Conservation (phyloP, 1,140 invertebrate genomes). For the Drosophila aff. region DNA sequence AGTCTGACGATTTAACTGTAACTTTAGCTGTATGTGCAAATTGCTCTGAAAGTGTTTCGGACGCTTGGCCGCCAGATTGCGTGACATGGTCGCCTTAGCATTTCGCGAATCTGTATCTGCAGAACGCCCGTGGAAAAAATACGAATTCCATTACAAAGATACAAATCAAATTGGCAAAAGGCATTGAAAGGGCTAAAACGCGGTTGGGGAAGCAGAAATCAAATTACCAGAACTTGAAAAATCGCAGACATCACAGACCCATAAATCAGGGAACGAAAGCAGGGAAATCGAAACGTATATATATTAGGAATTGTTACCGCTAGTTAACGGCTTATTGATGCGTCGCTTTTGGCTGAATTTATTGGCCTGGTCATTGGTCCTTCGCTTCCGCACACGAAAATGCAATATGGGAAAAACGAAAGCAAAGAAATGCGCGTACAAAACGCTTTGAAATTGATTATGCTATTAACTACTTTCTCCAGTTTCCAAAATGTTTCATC, state of each 20-base stretch:
- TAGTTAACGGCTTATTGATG: constrained; percentile 81
- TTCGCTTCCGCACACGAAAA: constrained; percentile 25
- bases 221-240: constrained; percentile 76
- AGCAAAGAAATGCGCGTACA: constrained; percentile 10
- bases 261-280: constrained; percentile 61
- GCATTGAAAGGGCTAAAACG: constrained; percentile 29
- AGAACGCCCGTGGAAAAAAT: constrained; percentile 41
- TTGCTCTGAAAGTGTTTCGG: not conserved
- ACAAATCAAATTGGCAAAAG: constrained; percentile 73
- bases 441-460: constrained; percentile 33
- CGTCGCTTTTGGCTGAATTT: constrained; percentile 73
- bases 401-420: constrained; percentile 43
- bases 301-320: constrained; percentile 72
- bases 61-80: constrained; percentile 42
- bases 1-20: not conserved
- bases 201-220: constrained; percentile 63
- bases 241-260: constrained; percentile 77
- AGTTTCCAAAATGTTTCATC: not conserved
- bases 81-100: constrained; percentile 36
- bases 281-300: constrained; percentile 49
- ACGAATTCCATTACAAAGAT: constrained; percentile 74
- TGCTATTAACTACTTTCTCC: not conserved
- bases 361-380: constrained; percentile 71
- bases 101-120: constrained; percentile 24
- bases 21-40: not conserved